phyloP scores from a whole-genome alignment of 2,113 vertebrate species.

The Prinia subflava region DNA sequence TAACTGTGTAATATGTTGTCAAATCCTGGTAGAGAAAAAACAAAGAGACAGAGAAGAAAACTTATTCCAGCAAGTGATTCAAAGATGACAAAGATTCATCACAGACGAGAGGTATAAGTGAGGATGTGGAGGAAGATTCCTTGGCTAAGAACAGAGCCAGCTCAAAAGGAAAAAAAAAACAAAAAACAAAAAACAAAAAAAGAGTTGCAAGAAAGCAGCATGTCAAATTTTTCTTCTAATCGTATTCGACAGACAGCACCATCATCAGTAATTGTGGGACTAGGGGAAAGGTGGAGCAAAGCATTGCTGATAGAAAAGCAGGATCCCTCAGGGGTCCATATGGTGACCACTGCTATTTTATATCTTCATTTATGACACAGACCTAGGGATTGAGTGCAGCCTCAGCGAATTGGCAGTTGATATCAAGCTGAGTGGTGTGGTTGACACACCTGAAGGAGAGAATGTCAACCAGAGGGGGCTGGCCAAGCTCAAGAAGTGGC shows the following conservation, averaged over 20 bases:
- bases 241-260: not conserved
- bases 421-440: not conserved
- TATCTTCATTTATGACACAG: not conserved
- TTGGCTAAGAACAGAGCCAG: not conserved
- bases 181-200: not conserved
- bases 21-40: not conserved
- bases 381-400: not conserved
- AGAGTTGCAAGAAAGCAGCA: not conserved
- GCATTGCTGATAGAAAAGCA: not conserved
- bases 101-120: not conserved
- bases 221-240: not conserved
- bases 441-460: not conserved
- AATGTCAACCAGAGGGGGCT: not conserved
- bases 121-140: not conserved
- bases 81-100: not conserved
- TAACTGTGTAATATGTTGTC: not conserved
- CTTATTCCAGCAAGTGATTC: not conserved
- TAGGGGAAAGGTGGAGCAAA: not conserved
- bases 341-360: not conserved
- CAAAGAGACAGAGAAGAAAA: not conserved
- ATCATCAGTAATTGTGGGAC: not conserved
- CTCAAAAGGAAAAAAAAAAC: not conserved
- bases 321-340: not conserved
- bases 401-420: not conserved
- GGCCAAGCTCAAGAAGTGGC: not conserved